A percentile compares a stretch with the other conserved stretches of the same genome.
phyloP scores from a whole-genome alignment of 1,140 invertebrate genomes.

The Drosophila truncata region DNA sequence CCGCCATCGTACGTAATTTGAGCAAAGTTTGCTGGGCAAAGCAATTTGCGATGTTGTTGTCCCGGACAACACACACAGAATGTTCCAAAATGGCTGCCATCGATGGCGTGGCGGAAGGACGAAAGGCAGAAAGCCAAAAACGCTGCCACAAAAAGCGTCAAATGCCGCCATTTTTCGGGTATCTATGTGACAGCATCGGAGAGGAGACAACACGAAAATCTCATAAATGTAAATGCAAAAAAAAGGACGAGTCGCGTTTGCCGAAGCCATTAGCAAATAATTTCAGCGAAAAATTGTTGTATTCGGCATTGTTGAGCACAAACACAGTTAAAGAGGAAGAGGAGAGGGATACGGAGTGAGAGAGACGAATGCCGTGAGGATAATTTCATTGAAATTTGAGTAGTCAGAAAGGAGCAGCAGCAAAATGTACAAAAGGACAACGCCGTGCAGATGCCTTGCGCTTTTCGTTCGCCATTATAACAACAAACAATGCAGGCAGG shows the following conservation, averaged over 20 bases:
- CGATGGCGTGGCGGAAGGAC: slow-evolving; percentile 50
- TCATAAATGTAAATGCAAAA: slow-evolving; percentile 76
- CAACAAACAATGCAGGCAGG: slow-evolving; percentile 76
- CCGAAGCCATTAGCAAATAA: slow-evolving; percentile 80
- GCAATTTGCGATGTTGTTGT: slow-evolving; percentile 71
- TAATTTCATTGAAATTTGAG: slow-evolving; percentile 85
- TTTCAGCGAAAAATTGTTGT: slow-evolving; percentile 75
- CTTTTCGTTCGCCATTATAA: slow-evolving; percentile 81
- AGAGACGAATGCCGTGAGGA: slow-evolving; percentile 75
- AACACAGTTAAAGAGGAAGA: slow-evolving; percentile 18
- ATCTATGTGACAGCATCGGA: slow-evolving; percentile 62
- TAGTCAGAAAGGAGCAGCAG: slow-evolving; percentile 75
- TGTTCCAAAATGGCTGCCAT: slow-evolving; percentile 66
- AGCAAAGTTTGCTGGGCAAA: slow-evolving; percentile 66
- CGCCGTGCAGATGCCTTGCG: slow-evolving; percentile 77
- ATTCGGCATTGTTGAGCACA: slow-evolving; percentile 64
- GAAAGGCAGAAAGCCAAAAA: slow-evolving; percentile 46
- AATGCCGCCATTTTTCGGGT: slow-evolving; percentile 60
- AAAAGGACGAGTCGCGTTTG: slow-evolving; percentile 49
- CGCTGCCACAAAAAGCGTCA: slow-evolving; percentile 34
- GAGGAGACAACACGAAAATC: slow-evolving; percentile 53
- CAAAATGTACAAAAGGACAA: slow-evolving; percentile 78
- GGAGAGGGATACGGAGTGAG: slow-evolving; percentile 1
- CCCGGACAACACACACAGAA: slow-evolving; percentile 56
- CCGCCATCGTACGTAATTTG: slow-evolving; percentile 52